Percentiles rank a stretch among this genome's conserved stretches.
Conservation (phyloP, 2,888 invertebrate species). For the Harpalus rufipes region DNA sequence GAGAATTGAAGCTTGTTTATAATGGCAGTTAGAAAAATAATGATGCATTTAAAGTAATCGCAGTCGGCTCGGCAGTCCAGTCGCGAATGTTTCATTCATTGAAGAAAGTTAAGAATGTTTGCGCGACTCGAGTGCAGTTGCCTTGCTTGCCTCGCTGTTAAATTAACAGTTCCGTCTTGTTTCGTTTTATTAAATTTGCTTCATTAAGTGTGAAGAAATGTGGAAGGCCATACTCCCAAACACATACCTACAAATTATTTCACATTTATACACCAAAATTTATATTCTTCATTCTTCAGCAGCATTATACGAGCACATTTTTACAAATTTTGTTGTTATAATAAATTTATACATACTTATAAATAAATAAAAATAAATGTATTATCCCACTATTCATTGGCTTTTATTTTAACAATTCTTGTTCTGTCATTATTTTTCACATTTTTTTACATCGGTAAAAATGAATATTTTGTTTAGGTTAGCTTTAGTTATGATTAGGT, state of each 20-base stretch:
- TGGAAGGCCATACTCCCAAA: constrained; percentile 58
- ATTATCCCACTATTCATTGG: too few relatives aligned
- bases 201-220: constrained; percentile 57
- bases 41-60: background rate
- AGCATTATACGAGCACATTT: background rate
- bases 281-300: background rate
- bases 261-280: constrained; percentile 31
- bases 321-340: too few relatives aligned
- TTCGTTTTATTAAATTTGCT: constrained; percentile 64
- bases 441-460: too few relatives aligned
- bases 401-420: too few relatives aligned
- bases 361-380: too few relatives aligned
- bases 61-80: background rate
- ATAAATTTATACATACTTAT: too few relatives aligned
- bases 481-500: too few relatives aligned
- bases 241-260: constrained; percentile 44
- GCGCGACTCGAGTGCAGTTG: constrained; percentile 10
- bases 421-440: too few relatives aligned
- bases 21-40: background rate
- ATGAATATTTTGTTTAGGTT: too few relatives aligned
- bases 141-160: constrained; percentile 58
- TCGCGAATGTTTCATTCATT: background rate
- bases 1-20: background rate
- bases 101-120: background rate
- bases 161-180: constrained; percentile 64